Conservation (phyloP, 2,888 invertebrate genomes). For the Epinotia nisella region DNA sequence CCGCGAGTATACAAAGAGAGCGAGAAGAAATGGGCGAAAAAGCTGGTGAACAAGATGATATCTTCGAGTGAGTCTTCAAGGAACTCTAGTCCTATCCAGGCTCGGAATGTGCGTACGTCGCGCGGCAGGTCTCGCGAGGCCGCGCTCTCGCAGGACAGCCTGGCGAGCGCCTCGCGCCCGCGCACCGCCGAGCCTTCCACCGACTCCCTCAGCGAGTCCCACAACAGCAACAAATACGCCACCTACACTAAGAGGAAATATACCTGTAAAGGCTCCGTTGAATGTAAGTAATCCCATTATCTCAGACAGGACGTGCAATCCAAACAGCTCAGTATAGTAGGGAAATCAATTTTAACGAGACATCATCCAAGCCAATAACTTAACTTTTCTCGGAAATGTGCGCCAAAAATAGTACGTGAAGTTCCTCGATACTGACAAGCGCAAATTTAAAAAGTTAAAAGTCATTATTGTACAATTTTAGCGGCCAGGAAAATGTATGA, state of each 20-base stretch:
- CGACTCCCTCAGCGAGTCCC: constrained; percentile 75
- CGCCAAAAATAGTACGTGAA: too few species aligned
- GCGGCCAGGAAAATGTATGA: too few species aligned
- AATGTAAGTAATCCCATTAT: constrained; percentile 62
- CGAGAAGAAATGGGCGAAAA: constrained; percentile 61
- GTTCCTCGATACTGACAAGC: too few species aligned
- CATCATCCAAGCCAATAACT: too few species aligned
- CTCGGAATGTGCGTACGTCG: constrained; percentile 64
- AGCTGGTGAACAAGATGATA: constrained; percentile 75
- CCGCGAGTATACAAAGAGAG: constrained; percentile 68
- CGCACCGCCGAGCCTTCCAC: constrained; percentile 79
- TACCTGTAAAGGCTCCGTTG: constrained; percentile 58
- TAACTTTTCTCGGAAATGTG: too few species aligned
- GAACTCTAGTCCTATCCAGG: constrained; percentile 87
- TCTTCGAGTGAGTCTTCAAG: constrained; percentile 88
- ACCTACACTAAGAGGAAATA: constrained; percentile 73
- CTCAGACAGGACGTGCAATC: background rate
- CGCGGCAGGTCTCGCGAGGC: constrained; percentile 63
- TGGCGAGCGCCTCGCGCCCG: constrained; percentile 74
- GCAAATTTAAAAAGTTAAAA: too few species aligned
- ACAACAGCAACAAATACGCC: constrained; percentile 71
- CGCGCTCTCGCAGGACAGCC: constrained; percentile 77
- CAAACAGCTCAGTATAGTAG: background rate
- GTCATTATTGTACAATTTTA: too few species aligned
- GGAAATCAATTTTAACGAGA: background rate